phyloP scores from a whole-genome alignment of 2,888 invertebrate genomes.

The Rhingia rostrata region DNA sequence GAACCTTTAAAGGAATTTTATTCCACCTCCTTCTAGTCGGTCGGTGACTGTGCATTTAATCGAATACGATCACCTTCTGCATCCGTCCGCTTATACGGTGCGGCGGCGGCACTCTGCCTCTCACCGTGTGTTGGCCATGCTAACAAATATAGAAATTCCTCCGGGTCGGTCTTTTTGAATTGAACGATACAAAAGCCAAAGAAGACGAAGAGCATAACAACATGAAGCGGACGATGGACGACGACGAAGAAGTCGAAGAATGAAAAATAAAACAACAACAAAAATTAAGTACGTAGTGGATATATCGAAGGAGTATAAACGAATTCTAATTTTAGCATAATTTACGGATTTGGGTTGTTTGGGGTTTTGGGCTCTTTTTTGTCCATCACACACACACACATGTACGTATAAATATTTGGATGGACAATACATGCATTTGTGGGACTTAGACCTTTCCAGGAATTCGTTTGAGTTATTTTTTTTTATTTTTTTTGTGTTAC shows the following conservation, averaged over 20 bases:
- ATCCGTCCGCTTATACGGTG: background rate
- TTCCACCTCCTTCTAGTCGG: background rate
- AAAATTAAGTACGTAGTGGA: slow-evolving; percentile 45
- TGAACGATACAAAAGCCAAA: slow-evolving; percentile 57
- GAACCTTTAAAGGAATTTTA: slow-evolving; percentile 17
- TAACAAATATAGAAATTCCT: slow-evolving; percentile 66
- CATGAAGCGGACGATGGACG: background rate
- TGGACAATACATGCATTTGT: slow-evolving; percentile 52
- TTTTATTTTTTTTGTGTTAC: slow-evolving; percentile 33
- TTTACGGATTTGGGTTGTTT: slow-evolving; percentile 72
- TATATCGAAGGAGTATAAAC: slow-evolving; percentile 54
- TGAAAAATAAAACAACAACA: slow-evolving; percentile 21
- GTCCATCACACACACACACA: slow-evolving; percentile 20
- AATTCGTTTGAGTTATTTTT: slow-evolving; percentile 45
- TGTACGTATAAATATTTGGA: slow-evolving; percentile 2
- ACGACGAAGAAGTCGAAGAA: slow-evolving; percentile 20
- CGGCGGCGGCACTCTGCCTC: background rate
- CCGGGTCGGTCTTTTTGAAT: slow-evolving; percentile 55
- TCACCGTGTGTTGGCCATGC: slow-evolving; percentile 27
- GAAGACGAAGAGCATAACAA: slow-evolving; percentile 24
- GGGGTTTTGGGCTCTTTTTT: slow-evolving; percentile 55
- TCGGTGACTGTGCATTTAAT: slow-evolving; percentile 18
- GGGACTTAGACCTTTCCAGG: slow-evolving; percentile 68
- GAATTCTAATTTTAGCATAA: slow-evolving; percentile 74
- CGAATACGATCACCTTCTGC: slow-evolving; percentile 30